Evolutionary conservation across 2,888 invertebrate genomes (phyloP).

Genomic region (Melipona beecheii): DNA sequence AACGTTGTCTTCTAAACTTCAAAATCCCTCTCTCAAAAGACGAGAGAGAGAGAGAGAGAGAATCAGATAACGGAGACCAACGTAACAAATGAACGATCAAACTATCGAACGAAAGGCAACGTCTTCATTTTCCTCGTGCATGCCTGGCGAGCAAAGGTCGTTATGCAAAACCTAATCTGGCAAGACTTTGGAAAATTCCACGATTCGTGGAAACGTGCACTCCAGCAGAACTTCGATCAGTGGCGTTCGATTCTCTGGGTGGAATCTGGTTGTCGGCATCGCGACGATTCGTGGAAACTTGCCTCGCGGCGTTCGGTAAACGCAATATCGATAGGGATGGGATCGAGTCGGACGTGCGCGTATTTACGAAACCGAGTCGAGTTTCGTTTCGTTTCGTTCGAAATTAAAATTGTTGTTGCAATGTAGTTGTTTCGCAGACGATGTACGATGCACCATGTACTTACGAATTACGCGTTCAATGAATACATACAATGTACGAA

Average conservation of each 20-base stretch:
- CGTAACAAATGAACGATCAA: not conserved
- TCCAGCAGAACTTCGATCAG: not conserved
- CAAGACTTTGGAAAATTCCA: not conserved
- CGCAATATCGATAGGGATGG: slow-evolving; percentile 15
- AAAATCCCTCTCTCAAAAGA: no score
- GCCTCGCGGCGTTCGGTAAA: slow-evolving; percentile 9
- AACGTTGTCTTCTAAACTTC: no score
- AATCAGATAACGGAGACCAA: not conserved
- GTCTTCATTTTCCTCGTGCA: not conserved
- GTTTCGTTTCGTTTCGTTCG: no score
- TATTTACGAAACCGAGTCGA: no score
- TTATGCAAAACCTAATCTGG: slow-evolving; percentile 7
- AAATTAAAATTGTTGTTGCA: no score
- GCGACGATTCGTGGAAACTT: not conserved
- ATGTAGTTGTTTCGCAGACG: no score
- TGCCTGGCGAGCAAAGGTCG: no score
- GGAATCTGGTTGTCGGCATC: not conserved
- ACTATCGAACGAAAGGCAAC: not conserved
- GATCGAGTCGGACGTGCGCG: not conserved
- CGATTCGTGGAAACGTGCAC: not conserved
- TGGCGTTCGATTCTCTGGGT: not conserved
- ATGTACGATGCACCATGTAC: no score
- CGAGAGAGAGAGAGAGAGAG: no score
- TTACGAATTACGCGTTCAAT: no score
- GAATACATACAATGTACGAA: no score